phyloP scores from a whole-genome alignment of 2,888 invertebrate species.

The Drosophila aldrichi region DNA sequence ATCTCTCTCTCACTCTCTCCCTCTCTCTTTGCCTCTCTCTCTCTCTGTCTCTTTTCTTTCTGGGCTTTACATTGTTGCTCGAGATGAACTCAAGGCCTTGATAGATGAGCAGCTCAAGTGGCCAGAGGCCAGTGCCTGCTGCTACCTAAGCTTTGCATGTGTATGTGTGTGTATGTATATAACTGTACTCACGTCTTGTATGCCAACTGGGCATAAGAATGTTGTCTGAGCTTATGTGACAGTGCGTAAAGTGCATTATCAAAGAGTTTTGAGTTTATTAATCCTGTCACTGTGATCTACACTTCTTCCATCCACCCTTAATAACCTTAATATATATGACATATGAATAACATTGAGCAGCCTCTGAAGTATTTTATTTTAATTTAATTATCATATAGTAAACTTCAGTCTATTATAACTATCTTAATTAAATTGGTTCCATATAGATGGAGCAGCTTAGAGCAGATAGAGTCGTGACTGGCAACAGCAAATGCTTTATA shows the following conservation, averaged over 20 bases:
- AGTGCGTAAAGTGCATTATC: background rate
- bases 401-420: no score
- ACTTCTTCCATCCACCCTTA: background rate
- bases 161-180: constrained; percentile 6
- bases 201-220: background rate
- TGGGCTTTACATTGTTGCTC: constrained; percentile 19
- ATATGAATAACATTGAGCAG: no score
- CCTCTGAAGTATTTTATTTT: no score
- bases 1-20: background rate
- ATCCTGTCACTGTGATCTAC: background rate
- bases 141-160: constrained; percentile 17
- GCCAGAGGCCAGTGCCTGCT: constrained; percentile 7
- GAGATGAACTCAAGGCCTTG: constrained; percentile 57
- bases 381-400: no score
- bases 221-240: background rate
- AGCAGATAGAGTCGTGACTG: no score
- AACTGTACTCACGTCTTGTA: constrained; percentile 23
- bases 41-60: background rate
- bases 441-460: no score
- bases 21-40: background rate
- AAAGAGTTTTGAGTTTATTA: background rate
- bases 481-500: no score
- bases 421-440: no score
- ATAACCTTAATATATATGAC: background rate
- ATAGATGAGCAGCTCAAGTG: constrained; percentile 30